Conservation (phyloP, 2,888 invertebrate genomes). For the Allacma fusca region DNA sequence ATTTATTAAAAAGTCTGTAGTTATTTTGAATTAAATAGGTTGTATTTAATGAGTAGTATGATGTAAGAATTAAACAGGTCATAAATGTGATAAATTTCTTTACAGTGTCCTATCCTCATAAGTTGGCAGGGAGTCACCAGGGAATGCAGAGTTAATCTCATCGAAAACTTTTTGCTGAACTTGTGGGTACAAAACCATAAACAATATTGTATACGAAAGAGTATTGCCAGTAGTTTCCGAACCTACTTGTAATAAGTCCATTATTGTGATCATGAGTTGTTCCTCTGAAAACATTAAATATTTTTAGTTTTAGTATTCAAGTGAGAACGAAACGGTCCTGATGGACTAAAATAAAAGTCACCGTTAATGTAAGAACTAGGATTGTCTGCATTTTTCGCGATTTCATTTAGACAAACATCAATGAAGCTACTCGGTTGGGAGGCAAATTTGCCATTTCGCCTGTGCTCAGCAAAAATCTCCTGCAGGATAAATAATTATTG, state of each 20-base stretch:
- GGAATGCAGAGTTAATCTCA: conserved; percentile 32
- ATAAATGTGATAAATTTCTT: no score
- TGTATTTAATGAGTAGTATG: no score
- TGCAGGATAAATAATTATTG: not conserved
- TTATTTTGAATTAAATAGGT: no score
- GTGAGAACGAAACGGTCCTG: not conserved
- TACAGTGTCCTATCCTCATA: conserved; percentile 34
- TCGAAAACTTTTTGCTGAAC: conserved; percentile 29
- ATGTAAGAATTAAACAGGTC: no score
- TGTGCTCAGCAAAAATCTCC: conserved; percentile 20
- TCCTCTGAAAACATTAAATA: conserved; percentile 29
- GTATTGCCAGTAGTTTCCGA: conserved; percentile 41
- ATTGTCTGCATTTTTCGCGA: conserved; percentile 9
- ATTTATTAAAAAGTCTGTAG: no score
- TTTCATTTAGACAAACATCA: conserved; percentile 32
- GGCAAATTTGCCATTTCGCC: not conserved
- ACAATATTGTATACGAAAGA: conserved; percentile 29
- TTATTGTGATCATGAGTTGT: conserved; percentile 32
- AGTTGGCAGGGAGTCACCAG: not conserved
- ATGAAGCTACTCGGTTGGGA: conserved; percentile 23
- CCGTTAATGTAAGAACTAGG: conserved; percentile 26
- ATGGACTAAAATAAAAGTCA: not conserved
- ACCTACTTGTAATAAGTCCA: conserved; percentile 43
- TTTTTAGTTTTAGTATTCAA: no score
- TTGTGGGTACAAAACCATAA: conserved; percentile 34